These are phyloP conservation scores for Panorpa germanica DNA, from an alignment of 2,888 invertebrate species.

Conservation along the genomic window DNA sequence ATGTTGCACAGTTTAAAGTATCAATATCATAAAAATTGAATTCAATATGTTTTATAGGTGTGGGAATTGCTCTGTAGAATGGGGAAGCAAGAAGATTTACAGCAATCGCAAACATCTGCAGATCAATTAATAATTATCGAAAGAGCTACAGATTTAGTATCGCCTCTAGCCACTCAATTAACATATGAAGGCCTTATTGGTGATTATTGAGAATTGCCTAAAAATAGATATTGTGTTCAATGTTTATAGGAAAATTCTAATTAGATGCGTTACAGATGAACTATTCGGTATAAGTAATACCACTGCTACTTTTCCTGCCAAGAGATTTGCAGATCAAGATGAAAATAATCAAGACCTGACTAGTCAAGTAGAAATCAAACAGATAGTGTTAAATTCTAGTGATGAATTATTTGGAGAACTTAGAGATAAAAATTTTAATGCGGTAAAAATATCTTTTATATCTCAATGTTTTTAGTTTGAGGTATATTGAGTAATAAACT, in stretches of 20 bases:
- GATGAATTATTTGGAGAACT: constrained; percentile 81
- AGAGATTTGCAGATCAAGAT: constrained; percentile 56
- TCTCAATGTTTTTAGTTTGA: not conserved
- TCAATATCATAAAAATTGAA: too few relatives aligned
- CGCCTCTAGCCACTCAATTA: constrained; percentile 82
- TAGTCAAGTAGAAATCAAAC: constrained; percentile 38
- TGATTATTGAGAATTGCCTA: constrained; percentile 12
- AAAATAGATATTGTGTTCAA: not conserved
- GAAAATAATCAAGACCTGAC: constrained; percentile 24
- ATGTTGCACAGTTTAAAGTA: too few relatives aligned
- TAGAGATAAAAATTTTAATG: constrained; percentile 83
- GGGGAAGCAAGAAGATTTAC: constrained; percentile 40
- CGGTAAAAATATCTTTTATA: constrained; percentile 24
- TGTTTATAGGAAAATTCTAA: constrained; percentile 1
- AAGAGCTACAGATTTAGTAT: constrained; percentile 76
- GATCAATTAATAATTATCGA: constrained; percentile 84
- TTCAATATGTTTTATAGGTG: too few relatives aligned
- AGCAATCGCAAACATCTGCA: constrained; percentile 33
- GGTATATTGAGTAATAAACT: not conserved
- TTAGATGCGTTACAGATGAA: constrained; percentile 44
- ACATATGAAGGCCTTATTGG: constrained; percentile 91
- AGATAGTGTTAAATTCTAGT: constrained; percentile 69
- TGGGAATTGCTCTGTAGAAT: constrained; percentile 70
- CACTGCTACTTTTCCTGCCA: constrained; percentile 67
- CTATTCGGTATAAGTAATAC: constrained; percentile 70